Evolutionary conservation across 2,888 invertebrate genomes (phyloP).

Genomic region (Rhagophthalmus giganteus): DNA sequence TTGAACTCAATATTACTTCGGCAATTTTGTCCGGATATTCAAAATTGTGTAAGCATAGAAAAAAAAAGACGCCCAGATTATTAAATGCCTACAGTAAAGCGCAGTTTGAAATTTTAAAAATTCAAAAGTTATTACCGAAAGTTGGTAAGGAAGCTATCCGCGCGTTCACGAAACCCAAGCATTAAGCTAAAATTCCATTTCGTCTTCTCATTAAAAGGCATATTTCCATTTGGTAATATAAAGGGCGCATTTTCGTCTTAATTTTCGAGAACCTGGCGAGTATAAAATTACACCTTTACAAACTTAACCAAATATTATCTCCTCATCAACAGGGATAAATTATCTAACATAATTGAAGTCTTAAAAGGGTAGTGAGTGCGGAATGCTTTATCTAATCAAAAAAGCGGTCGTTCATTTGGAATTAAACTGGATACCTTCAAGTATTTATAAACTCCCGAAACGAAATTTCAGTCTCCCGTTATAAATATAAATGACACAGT

Average conservation of each 20-base stretch:
- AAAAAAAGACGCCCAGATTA: too few species aligned
- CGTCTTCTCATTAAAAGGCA: constrained; percentile 21
- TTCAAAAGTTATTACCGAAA: too few species aligned
- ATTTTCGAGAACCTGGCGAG: constrained; percentile 17
- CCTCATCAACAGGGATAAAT: constrained; percentile 30
- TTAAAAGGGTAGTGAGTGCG: constrained; percentile 24
- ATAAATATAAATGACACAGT: constrained; percentile 43
- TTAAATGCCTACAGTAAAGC: too few species aligned
- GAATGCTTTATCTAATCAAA: constrained; percentile 31
- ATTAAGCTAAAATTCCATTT: constrained; percentile 19
- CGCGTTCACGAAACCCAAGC: constrained; percentile 7
- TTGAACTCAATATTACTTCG: too few species aligned
- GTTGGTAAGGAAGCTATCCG: neutral
- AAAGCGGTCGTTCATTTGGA: constrained; percentile 34
- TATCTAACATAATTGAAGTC: constrained; percentile 25
- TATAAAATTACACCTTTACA: constrained; percentile 27
- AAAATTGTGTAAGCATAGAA: too few species aligned
- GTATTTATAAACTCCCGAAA: constrained; percentile 37
- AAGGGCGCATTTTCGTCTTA: constrained; percentile 22
- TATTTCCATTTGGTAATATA: constrained; percentile 26
- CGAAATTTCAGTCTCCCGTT: constrained; percentile 34
- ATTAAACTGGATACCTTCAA: constrained; percentile 38
- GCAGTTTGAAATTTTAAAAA: too few species aligned
- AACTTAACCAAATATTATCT: constrained; percentile 26
- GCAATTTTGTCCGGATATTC: too few species aligned